These are phyloP conservation scores for Apistogramma diplotaenia DNA, from an alignment of 2,113 vertebrate species.

Conservation along the genomic window DNA sequence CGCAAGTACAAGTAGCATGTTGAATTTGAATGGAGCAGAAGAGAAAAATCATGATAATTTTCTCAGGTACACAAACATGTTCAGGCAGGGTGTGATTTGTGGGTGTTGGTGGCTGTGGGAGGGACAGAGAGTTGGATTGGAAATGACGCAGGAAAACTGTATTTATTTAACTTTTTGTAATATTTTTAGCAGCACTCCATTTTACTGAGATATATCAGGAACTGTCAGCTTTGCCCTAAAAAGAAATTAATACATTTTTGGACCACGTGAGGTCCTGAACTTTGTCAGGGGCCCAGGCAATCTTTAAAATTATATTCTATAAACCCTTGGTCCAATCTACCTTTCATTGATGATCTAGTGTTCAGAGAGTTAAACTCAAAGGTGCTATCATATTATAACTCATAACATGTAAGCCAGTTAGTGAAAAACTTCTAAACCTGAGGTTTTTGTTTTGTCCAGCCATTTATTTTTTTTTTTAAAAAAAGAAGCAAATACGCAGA, in stretches of 20 bases:
- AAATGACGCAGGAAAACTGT: conserved; percentile 6
- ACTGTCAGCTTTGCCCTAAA: too few relatives aligned
- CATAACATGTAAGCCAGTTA: background rate
- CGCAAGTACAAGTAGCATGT: background rate
- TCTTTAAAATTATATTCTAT: too few relatives aligned
- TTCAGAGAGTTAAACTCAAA: background rate
- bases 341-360: background rate
- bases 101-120: background rate
- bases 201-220: background rate
- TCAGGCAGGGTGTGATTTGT: conserved; percentile 19
- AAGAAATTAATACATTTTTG: too few relatives aligned
- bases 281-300: too few relatives aligned
- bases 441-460: background rate
- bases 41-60: conserved; percentile 22
- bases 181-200: background rate
- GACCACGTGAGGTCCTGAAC: too few relatives aligned
- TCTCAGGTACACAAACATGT: conserved; percentile 21
- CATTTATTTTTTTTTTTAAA: too few relatives aligned
- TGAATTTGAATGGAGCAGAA: conserved; percentile 25
- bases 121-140: background rate
- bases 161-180: conserved; percentile 3
- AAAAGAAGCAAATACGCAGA: too few relatives aligned
- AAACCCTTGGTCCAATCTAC: too few relatives aligned
- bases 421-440: background rate
- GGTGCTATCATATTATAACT: background rate